Evolutionary conservation across 2,797 vertebrate species (phyloP), one percentile per base, ranked within the genome.

Genomic region (Cirrhinus mrigala): DNA sequence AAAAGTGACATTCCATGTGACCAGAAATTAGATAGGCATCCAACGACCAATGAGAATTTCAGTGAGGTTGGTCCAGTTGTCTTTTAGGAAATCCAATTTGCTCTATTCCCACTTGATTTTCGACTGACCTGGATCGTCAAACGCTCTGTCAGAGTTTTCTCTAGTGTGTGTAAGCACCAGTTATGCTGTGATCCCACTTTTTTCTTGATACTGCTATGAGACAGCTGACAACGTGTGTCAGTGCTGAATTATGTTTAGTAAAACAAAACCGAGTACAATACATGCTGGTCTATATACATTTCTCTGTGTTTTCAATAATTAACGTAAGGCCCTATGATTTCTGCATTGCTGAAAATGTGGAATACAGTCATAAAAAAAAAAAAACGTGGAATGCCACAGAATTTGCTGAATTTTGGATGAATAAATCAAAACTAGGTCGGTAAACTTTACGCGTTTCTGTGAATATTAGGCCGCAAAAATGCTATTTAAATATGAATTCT

Each of bases 181-280:
- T 24, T 4, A 78, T 60, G 7, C 29, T 60, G 54, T 78, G 33
- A 78, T 78, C 33, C 75, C 50, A 56, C 73, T 29, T 74, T 22
- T 48, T 52, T 20, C 10, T 33, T 54, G 5, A 54, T 54, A 33
- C 10, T 75, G 18, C 10, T 54, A 10, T 56, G 50, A 22, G 50
- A 76, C 50, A 5, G 50, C 50, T 54, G 73, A 54, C 46, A 16
- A 46, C 6, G 4, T 29, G 24, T 68, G 27, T 75, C 27, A 54
- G 73, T 54, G 48, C 48, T 75, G 16, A 33, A 54, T 5, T 33
- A 12, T 75, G 10, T 75, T 6, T 73, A 14, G 18, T 22, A 33
- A 37, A 37, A 37, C 64, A 68, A 8, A 68, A 37, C 48, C 22
- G 6, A 74, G 46, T 50, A 8, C 24, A 54, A 33, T 5, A 7